These are phyloP conservation scores for Oncopeltus fasciatus DNA, from an alignment of 1,140 invertebrate species.

Conservation along the genomic window DNA sequence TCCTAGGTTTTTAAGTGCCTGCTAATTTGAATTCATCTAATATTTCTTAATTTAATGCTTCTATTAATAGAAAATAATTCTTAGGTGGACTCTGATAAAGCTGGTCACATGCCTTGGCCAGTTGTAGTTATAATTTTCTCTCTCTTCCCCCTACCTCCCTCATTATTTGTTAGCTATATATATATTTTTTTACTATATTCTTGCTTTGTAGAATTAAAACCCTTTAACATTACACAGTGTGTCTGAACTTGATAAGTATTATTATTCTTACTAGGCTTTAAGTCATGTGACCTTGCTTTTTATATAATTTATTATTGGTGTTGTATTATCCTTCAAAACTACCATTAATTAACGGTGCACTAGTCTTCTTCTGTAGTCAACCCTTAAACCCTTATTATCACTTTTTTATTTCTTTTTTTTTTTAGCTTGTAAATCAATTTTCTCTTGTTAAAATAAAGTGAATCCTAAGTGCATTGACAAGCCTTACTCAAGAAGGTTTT, in stretches of 20 bases:
- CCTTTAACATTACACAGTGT: slow-evolving; percentile 23
- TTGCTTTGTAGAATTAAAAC: slow-evolving; percentile 16
- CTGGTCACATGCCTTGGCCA: slow-evolving; percentile 29
- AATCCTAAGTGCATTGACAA: too few relatives aligned
- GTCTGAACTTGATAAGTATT: slow-evolving; percentile 30
- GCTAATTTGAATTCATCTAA: slow-evolving; percentile 29
- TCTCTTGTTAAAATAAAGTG: too few relatives aligned
- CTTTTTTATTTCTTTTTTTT: too few relatives aligned
- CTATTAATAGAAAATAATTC: not conserved
- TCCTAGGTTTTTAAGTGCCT: too few relatives aligned
- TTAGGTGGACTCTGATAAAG: slow-evolving; percentile 22
- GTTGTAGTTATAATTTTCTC: slow-evolving; percentile 20
- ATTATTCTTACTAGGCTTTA: slow-evolving; percentile 21
- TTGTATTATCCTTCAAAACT: slow-evolving; percentile 14
- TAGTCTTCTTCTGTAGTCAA: too few relatives aligned
- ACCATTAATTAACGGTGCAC: slow-evolving; percentile 11
- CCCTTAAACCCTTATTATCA: too few relatives aligned
- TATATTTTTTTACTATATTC: slow-evolving; percentile 2
- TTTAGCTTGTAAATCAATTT: too few relatives aligned
- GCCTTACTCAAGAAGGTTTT: too few relatives aligned
- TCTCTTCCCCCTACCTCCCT: slow-evolving; percentile 8
- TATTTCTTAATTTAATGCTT: slow-evolving; percentile 24
- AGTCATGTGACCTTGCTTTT: slow-evolving; percentile 28
- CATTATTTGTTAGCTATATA: slow-evolving; percentile 20
- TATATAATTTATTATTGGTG: slow-evolving; percentile 14